Evolutionary conservation across 2,888 invertebrate genomes (phyloP), one percentile per base, ranked within the genome.

Genomic region (Ariolimax columbianus): DNA sequence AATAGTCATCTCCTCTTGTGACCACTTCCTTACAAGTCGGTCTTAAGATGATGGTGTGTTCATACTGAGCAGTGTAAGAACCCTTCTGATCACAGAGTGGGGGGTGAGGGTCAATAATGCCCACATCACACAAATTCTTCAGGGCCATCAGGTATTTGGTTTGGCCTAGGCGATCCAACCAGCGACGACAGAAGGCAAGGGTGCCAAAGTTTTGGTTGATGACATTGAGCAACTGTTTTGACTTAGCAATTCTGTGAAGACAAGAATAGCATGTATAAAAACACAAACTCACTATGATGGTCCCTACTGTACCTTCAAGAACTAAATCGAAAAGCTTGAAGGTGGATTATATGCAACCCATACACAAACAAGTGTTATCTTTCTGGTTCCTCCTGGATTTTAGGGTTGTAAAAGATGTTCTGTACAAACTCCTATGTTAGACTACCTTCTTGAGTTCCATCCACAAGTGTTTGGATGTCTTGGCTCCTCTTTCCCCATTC

Each of bases 21-120:
- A 99, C 97, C 40, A 99, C 96, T 95, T 99, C 99, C 95, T 99
- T 99, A 95, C 99, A 99, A 0, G 98, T 99, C 70, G 99, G 99
- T 91, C 99, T 96, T 88, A 99, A 95, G 90, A 99, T 96, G 92
- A 99, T 97, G 7, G 99, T 99, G 95, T 99, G 99, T 94, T 99
- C 99, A 94, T 97, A 99, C 95, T 99, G 99, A 73, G 99, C 99
- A 0, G 99, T 99, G 95, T 99, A 99, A 94, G 97, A 98, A 85
- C 99, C 99, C 94, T 97, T 98, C 88, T 97, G 96, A 95, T 99
- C 99, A 93, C 99, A 99, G 82, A 99, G 96, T 17, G 99, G 99
- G 23, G 36, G 99, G 95, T 99, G 99, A 0, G 99, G 97, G 93
- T 98, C 98, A n/a, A 99, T 97, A 47, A 99, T 97, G 79, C 97